Conservation (phyloP, 2,888 invertebrate genomes). For the Papilio gigon region DNA sequence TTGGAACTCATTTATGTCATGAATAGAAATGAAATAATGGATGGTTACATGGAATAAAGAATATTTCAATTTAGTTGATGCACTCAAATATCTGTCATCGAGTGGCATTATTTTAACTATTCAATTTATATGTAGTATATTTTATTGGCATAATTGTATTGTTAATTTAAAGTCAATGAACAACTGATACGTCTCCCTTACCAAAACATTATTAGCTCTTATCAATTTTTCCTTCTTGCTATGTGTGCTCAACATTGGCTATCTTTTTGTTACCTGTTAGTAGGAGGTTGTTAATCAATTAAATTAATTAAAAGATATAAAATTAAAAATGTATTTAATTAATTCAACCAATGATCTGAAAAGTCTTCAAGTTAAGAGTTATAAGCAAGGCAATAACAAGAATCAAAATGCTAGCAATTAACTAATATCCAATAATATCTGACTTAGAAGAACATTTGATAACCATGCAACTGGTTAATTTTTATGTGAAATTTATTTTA, state of each 20-base stretch:
- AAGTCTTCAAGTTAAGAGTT: not conserved
- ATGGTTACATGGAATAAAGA: too few relatives aligned
- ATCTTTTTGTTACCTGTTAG: not conserved
- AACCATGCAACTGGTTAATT: slow-evolving; percentile 2
- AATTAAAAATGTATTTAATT: not conserved
- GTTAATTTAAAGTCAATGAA: not conserved
- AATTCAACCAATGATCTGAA: not conserved
- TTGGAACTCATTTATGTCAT: too few relatives aligned
- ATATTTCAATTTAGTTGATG: too few relatives aligned
- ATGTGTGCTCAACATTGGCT: not conserved
- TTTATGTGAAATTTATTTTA: slow-evolving; percentile 25
- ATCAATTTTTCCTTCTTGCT: not conserved
- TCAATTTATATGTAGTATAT: not conserved
- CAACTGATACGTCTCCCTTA: not conserved
- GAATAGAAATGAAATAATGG: too few relatives aligned
- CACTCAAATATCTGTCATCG: too few relatives aligned
- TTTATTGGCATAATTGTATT: not conserved
- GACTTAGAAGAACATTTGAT: slow-evolving; percentile 17
- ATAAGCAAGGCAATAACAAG: not conserved
- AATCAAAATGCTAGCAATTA: slow-evolving; percentile 12
- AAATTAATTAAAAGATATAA: slow-evolving; percentile 19
- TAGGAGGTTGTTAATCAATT: not conserved
- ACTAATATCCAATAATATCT: slow-evolving; percentile 12
- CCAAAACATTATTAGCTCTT: not conserved
- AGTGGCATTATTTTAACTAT: not conserved